Percentiles rank a stretch among this genome's conserved stretches.
Conservation (phyloP, 2,113 vertebrate species). For the Sorex araneus region DNA sequence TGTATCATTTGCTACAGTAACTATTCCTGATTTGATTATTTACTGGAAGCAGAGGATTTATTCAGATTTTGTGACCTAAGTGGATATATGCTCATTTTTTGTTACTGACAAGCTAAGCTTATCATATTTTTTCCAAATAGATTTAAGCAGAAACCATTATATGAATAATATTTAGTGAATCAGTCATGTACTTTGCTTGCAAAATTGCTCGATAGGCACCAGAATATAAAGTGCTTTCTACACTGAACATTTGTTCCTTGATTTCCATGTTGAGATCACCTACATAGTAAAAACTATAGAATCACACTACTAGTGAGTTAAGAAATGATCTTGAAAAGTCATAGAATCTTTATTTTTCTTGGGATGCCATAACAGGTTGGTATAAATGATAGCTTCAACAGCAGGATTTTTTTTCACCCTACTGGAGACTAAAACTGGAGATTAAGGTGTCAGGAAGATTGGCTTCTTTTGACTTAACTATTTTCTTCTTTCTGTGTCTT, state of each 20-base stretch:
- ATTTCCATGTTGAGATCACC: not conserved
- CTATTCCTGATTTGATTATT: not conserved
- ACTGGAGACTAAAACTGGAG: not conserved
- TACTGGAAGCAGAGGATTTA: not conserved
- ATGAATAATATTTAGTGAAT: slow-evolving; percentile 14
- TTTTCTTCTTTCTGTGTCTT: not conserved
- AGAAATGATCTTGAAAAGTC: not conserved
- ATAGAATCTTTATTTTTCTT: not conserved
- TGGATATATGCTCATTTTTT: slow-evolving; percentile 15
- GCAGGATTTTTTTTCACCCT: slow-evolving; percentile 37
- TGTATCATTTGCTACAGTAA: not conserved
- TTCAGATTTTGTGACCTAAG: not conserved
- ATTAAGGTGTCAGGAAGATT: not conserved
- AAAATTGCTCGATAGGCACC: not conserved
- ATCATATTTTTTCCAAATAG: not conserved
- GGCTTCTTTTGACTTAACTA: not conserved
- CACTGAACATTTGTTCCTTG: not conserved
- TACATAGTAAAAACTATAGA: not conserved
- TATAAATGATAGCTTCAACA: not conserved
- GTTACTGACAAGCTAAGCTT: not conserved
- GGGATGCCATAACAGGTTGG: not conserved
- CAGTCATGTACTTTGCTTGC: not conserved
- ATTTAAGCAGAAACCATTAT: not conserved
- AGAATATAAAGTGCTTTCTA: not conserved
- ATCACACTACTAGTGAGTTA: not conserved